Conservation (phyloP, 23 tunicate species). For the Clavelina lepadiformis region DNA sequence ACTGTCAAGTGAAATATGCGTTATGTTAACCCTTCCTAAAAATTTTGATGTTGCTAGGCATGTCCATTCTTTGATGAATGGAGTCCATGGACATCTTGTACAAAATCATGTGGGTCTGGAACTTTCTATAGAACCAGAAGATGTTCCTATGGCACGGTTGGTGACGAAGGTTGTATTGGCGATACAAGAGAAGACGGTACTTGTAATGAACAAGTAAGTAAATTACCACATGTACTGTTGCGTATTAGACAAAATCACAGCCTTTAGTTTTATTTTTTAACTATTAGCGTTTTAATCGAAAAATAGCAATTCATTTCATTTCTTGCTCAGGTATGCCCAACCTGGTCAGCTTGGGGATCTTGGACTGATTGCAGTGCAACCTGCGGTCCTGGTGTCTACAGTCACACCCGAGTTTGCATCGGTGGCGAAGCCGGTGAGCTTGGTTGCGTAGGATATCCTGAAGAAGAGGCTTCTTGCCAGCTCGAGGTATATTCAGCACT, state of each 20-base stretch:
- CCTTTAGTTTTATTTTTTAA: not conserved
- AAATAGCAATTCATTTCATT: not conserved
- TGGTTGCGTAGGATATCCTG: conserved; percentile 31
- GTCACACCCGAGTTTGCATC: conserved; percentile 25
- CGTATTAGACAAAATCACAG: not conserved
- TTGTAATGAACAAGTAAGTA: conserved; percentile 35
- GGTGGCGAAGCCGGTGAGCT: conserved; percentile 39
- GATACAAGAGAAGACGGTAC: not conserved
- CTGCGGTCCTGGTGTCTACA: conserved; percentile 41
- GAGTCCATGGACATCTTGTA: conserved; percentile 58
- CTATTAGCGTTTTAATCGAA: not conserved
- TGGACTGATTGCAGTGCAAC: conserved; percentile 38
- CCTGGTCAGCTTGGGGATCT: conserved; percentile 39
- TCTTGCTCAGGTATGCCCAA: conserved; percentile 9
- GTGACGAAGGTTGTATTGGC: conserved; percentile 50
- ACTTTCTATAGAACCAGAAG: conserved; percentile 10
- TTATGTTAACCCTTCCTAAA: not conserved
- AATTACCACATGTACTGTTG: not conserved
- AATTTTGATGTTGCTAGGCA: conserved; percentile 3
- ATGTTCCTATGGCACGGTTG: conserved; percentile 45
- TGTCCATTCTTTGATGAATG: conserved; percentile 52
- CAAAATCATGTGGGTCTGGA: conserved; percentile 47
- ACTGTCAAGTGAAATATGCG: not conserved
- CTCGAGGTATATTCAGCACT: not conserved
- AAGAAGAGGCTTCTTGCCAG: conserved; percentile 8